Evolutionary conservation across 2,113 vertebrate species (phyloP).

Genomic region (Falcunculus frontatus): DNA sequence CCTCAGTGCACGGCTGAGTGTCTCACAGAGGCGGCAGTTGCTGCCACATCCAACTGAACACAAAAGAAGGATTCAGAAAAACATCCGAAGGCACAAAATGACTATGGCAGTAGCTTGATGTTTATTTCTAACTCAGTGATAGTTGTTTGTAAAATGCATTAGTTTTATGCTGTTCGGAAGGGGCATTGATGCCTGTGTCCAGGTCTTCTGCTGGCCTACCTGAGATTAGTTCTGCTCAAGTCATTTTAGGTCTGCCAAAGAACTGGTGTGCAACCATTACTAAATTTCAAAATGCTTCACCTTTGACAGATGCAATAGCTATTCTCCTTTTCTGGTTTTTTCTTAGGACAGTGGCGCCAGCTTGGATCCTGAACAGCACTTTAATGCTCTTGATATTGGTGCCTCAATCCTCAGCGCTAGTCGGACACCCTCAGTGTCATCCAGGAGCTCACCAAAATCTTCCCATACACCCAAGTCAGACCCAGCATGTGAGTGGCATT

Average conservation of each 20-base stretch:
- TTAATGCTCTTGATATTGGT: constrained; percentile 65
- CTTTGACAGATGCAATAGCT: neutral
- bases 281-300: neutral
- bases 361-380: constrained; percentile 70
- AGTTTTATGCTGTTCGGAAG: neutral
- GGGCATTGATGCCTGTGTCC: neutral
- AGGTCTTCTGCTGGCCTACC: neutral
- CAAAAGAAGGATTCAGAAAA: neutral
- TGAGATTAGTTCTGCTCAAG: neutral
- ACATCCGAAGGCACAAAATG: neutral
- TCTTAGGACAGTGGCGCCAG: constrained; percentile 69
- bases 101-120: neutral
- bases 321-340: neutral
- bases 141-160: neutral
- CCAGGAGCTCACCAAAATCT: constrained; percentile 76
- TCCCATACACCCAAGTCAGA: constrained; percentile 71
- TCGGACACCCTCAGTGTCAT: constrained; percentile 72
- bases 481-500: constrained; percentile 69
- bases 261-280: neutral
- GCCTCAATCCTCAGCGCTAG: constrained; percentile 66
- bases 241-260: neutral
- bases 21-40: neutral
- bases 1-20: rapidly evolving
- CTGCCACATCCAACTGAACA: neutral
- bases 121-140: neutral